Evolutionary conservation across 2,797 vertebrate genomes (phyloP).

Genomic region (Bovichtus diacanthus): DNA sequence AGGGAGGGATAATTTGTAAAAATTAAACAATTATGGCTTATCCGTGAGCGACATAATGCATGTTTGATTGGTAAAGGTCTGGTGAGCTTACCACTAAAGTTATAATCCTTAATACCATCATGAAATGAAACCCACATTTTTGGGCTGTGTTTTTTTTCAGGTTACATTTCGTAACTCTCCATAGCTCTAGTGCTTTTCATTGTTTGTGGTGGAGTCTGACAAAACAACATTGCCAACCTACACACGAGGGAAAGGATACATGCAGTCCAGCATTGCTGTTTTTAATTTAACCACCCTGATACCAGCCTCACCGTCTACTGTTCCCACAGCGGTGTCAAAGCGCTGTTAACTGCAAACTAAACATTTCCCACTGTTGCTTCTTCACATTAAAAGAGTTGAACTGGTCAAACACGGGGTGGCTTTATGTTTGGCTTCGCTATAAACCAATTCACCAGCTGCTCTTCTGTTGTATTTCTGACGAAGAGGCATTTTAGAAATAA

Average conservation of each 20-base stretch:
- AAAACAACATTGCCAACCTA: background rate
- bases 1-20: background rate
- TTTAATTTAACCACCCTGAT: background rate
- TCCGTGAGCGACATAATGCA: background rate
- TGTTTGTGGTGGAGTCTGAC: background rate
- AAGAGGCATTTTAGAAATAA: background rate
- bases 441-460: background rate
- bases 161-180: background rate
- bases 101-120: background rate
- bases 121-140: background rate
- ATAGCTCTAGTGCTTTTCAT: background rate
- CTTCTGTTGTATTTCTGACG: background rate
- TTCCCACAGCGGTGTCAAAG: background rate
- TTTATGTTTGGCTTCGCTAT: background rate
- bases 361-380: background rate
- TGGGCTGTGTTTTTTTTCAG: background rate
- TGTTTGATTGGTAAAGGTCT: background rate
- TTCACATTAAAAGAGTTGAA: conserved; percentile 5
- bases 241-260: background rate
- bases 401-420: background rate
- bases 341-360: background rate
- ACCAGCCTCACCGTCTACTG: background rate
- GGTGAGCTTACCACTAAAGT: background rate
- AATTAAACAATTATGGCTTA: conserved; percentile 10
- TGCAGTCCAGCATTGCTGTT: background rate